Base-by-base conservation (phyloP, 92 coral and sea anemone species). In the Porites divaricata region DNA sequence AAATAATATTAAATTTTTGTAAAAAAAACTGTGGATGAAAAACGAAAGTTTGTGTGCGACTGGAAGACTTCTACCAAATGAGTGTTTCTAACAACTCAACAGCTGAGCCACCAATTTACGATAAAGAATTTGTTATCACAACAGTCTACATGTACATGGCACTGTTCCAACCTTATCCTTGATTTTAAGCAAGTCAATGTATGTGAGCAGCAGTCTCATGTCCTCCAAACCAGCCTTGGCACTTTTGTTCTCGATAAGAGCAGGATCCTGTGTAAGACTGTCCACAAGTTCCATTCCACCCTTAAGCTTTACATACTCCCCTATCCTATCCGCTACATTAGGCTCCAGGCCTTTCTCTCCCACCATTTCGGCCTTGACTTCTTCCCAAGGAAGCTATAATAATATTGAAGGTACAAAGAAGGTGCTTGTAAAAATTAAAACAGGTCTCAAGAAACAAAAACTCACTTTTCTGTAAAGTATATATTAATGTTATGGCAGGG, bases 151-250 rank as follows among this genome's bases (percentile, higher is more conserved):
- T 35, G 45, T 5, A 4, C 45, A 35, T 35, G 4, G 45, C 4
- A 35, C 45, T 35, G 45, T 35, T 35, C 88, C 67, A 84, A 93
- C 99, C 95, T 96, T 95, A 74, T 96, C 97, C 69, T 87, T 83
- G 69, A 95, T 83, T 45, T 75, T 92, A 93, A 95, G 95, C 62
- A 96, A 86, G 58, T 89, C 97, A 67, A 90, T 71, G 66, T 92
- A 96, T 70, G 74, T 74, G 63, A 96, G 90, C 26, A 96, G 77
- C 50, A 95, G 90, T 77, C 71, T 96, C 93, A 96, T 96, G 73
- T 95, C 98, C 11, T 94, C 99, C 17, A 96, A 78, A 49, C 95
- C 98, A 69, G 95, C 92, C 81, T 95, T 95, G 41, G 96, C 99
- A 80, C 76, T 89, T 75, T 93, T 80, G 79, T 96, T 96, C 66